A percentile compares a stretch with the other conserved stretches of the same genome.
These are phyloP conservation scores for Acropternis orthonyx DNA, from an alignment of 2,797 vertebrate genomes.

Conservation along the genomic window DNA sequence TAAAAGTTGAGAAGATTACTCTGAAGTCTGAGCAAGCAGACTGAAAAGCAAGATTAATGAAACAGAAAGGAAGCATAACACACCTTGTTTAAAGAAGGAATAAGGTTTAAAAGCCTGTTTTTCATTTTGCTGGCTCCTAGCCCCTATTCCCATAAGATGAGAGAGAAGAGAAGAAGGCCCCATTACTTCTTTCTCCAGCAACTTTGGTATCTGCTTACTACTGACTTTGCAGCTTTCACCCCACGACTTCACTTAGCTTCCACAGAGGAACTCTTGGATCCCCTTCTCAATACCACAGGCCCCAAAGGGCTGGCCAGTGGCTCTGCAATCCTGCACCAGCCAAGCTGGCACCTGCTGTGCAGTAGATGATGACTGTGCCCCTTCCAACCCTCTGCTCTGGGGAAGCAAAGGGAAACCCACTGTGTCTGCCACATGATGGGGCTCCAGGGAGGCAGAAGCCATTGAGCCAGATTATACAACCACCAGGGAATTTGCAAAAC, in stretches of 20 bases:
- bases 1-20: background rate
- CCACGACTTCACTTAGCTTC: background rate
- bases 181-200: background rate
- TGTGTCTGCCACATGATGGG: background rate
- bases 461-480: background rate
- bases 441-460: background rate
- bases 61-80: background rate
- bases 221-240: background rate
- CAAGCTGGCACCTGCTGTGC: background rate
- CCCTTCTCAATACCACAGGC: background rate
- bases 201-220: background rate
- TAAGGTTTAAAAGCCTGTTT: background rate
- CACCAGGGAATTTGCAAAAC: conserved; percentile 34
- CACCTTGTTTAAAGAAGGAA: background rate
- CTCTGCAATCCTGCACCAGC: background rate
- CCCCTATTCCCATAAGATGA: accelerated
- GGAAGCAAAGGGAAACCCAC: background rate
- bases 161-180: background rate
- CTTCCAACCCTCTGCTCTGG: background rate
- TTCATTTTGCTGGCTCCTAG: background rate
- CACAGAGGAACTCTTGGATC: background rate
- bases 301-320: background rate
- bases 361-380: accelerated
- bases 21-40: background rate
- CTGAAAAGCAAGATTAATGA: background rate